These are phyloP conservation scores for Drosophila sproati DNA, from an alignment of 1,140 invertebrate genomes.

Conservation along the genomic window DNA sequence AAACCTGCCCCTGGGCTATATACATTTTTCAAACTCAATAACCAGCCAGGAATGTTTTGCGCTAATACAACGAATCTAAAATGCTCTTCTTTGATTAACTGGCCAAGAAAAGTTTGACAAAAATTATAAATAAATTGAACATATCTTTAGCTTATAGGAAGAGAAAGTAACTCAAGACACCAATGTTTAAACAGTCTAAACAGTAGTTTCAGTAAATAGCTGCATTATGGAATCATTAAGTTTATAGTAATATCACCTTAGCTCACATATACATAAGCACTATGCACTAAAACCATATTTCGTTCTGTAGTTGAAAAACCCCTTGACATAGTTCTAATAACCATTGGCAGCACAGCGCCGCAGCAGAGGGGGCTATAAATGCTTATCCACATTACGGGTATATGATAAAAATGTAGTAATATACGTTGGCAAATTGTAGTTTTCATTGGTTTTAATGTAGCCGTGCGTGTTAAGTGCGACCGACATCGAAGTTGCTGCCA, in stretches of 20 bases:
- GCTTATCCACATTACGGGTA: conserved; percentile 25
- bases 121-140: too few relatives aligned
- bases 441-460: conserved; percentile 81
- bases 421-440: conserved; percentile 76
- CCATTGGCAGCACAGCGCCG: conserved; percentile 12
- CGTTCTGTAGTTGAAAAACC: not conserved
- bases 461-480: conserved; percentile 75
- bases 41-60: not conserved
- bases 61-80: not conserved
- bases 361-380: conserved; percentile 25
- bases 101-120: not conserved
- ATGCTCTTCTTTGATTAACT: conserved; percentile 15
- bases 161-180: too few relatives aligned
- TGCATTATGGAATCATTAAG: not conserved
- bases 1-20: conserved; percentile 69
- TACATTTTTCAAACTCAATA: conserved; percentile 53
- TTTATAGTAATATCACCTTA: not conserved
- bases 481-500: conserved; percentile 35
- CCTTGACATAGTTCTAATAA: conserved; percentile 38
- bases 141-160: too few relatives aligned
- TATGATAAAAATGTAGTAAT: conserved; percentile 75
- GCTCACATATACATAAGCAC: not conserved
- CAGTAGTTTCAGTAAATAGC: too few relatives aligned
- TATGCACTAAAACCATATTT: not conserved
- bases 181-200: too few relatives aligned